phyloP scores from a whole-genome alignment of 2,888 invertebrate species.

The Temnothorax rugatulus region DNA sequence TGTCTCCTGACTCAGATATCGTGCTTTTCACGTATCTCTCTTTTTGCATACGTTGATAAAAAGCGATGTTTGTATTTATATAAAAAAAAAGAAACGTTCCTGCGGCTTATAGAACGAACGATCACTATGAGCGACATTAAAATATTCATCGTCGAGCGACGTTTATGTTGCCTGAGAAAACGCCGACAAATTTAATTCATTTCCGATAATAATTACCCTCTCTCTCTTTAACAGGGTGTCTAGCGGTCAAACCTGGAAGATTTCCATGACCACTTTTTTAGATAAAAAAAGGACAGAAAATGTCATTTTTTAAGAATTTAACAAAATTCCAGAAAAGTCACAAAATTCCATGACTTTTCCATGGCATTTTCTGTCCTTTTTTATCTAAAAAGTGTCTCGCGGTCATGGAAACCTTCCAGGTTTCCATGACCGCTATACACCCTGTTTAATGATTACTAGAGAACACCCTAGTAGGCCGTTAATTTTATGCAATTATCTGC shows the following conservation, averaged over 20 bases:
- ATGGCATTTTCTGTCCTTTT: no score
- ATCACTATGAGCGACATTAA: background rate
- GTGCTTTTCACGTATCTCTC: background rate
- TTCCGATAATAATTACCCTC: background rate
- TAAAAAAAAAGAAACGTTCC: background rate
- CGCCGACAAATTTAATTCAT: conserved; percentile 14
- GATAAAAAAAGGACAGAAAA: no score
- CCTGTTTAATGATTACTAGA: conserved; percentile 20
- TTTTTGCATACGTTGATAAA: background rate
- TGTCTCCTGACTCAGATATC: background rate
- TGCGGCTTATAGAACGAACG: background rate
- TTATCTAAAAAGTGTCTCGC: no score
- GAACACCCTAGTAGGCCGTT: background rate
- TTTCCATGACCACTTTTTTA: no score
- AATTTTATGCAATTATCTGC: background rate
- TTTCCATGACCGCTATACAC: no score
- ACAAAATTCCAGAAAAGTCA: no score
- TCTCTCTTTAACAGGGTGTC: no score
- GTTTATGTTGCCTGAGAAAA: background rate
- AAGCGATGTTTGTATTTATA: background rate
- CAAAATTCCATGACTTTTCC: no score
- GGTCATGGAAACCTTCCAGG: no score
- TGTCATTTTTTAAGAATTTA: no score
- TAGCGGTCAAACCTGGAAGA: no score
- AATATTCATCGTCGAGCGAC: conserved; percentile 10